Evolutionary conservation across 2,888 invertebrate genomes (phyloP).

Genomic region (Chrysodeixis includens): DNA sequence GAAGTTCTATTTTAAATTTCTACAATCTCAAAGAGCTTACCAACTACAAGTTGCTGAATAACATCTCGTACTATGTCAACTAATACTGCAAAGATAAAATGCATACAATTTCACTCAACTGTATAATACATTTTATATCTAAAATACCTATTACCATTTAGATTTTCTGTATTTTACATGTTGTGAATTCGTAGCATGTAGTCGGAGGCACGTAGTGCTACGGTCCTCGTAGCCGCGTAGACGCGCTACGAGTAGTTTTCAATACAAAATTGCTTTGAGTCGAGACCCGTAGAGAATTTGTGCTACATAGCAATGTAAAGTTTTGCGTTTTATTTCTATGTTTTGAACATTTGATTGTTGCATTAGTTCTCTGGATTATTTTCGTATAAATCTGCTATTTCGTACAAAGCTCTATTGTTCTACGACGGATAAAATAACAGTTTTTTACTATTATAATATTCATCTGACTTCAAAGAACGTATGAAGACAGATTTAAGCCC

Average conservation of each 20-base stretch:
- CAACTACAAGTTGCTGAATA: background rate
- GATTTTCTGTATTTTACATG: slow-evolving; percentile 30
- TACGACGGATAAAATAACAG: too few species aligned
- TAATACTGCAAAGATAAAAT: background rate
- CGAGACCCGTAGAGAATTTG: slow-evolving; percentile 47
- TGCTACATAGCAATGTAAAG: slow-evolving; percentile 44
- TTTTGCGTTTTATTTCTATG: slow-evolving; percentile 45
- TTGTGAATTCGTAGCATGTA: slow-evolving; percentile 33
- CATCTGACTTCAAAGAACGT: background rate
- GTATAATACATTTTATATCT: background rate
- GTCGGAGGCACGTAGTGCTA: slow-evolving; percentile 49
- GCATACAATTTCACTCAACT: background rate
- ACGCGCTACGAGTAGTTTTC: slow-evolving; percentile 59
- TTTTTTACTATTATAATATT: too few species aligned
- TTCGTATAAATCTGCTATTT: background rate
- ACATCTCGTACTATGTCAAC: background rate
- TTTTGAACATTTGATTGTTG: slow-evolving; percentile 50
- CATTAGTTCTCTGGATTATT: slow-evolving; percentile 34
- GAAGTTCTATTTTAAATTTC: slow-evolving; percentile 10
- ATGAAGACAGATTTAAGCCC: too few species aligned
- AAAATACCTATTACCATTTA: background rate
- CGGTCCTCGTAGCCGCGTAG: slow-evolving; percentile 58
- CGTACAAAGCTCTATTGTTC: background rate
- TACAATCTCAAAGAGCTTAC: background rate
- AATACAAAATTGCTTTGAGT: slow-evolving; percentile 61